Conservation (phyloP, 2,888 invertebrate genomes). For the Hetaerina titia region DNA sequence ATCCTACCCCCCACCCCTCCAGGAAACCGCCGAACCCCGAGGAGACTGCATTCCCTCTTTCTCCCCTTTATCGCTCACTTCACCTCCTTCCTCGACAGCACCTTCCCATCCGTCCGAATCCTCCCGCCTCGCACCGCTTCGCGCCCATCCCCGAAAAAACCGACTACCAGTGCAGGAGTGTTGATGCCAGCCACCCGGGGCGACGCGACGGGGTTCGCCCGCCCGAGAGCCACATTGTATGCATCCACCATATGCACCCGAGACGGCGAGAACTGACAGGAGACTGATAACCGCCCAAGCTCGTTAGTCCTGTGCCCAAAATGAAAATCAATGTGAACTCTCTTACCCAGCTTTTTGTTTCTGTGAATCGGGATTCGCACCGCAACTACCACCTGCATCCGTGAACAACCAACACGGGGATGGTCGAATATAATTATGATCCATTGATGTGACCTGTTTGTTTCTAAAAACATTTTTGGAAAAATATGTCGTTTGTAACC, state of each 20-base stretch:
- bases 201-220: not conserved
- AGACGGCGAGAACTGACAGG: not conserved
- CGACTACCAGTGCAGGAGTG: not conserved
- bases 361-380: too few species aligned
- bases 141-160: not conserved
- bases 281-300: not conserved
- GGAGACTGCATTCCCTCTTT: too few species aligned
- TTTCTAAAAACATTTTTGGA: too few species aligned
- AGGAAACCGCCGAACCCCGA: too few species aligned
- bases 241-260: not conserved
- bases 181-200: not conserved
- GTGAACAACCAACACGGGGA: too few species aligned
- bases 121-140: not conserved
- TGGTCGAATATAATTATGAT: too few species aligned
- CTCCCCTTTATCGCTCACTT: not conserved
- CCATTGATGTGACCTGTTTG: too few species aligned
- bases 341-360: too few species aligned
- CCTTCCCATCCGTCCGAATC: not conserved
- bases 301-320: too few species aligned
- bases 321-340: too few species aligned
- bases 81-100: not conserved
- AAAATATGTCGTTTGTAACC: too few species aligned
- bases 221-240: not conserved
- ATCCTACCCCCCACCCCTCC: not conserved
- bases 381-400: too few species aligned